phyloP scores from a whole-genome alignment of 2,113 vertebrate genomes.

The Pseudorasbora parva region DNA sequence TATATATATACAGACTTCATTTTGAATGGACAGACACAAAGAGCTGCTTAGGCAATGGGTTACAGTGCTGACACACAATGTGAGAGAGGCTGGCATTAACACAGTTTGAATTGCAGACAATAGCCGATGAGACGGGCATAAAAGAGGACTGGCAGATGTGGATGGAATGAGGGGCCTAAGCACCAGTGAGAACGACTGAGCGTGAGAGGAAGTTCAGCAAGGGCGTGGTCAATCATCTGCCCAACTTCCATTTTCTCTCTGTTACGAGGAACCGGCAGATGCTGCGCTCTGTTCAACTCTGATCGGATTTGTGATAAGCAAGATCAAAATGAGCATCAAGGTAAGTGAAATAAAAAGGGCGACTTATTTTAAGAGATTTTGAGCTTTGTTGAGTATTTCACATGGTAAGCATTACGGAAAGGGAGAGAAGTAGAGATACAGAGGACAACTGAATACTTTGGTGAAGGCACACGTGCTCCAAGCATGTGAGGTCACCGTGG shows the following conservation, averaged over 20 bases:
- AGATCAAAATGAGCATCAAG: constrained; percentile 34
- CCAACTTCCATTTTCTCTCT: not conserved
- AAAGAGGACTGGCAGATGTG: constrained; percentile 40
- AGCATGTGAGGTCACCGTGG: not conserved
- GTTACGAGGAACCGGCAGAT: not conserved
- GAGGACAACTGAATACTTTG: not conserved
- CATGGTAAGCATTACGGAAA: not conserved
- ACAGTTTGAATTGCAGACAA: constrained; percentile 30
- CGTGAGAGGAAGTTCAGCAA: constrained; percentile 39
- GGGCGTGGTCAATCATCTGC: constrained; percentile 35
- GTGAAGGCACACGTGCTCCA: not conserved
- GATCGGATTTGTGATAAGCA: not conserved
- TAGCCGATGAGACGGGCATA: constrained; percentile 5
- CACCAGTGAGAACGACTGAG: not conserved
- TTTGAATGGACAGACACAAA: not conserved
- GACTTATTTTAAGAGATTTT: not conserved
- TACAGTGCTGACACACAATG: constrained; percentile 23
- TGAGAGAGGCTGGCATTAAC: constrained; percentile 19
- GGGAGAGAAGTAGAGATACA: not conserved
- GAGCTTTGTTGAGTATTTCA: not conserved
- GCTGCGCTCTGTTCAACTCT: not conserved
- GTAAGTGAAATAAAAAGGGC: constrained; percentile 37
- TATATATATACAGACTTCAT: not conserved
- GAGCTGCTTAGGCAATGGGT: not conserved
- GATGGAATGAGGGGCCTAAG: constrained; percentile 21